Evolutionary conservation across 2,888 invertebrate genomes (phyloP).

Genomic region (Leptinotarsa rubiginosa): DNA sequence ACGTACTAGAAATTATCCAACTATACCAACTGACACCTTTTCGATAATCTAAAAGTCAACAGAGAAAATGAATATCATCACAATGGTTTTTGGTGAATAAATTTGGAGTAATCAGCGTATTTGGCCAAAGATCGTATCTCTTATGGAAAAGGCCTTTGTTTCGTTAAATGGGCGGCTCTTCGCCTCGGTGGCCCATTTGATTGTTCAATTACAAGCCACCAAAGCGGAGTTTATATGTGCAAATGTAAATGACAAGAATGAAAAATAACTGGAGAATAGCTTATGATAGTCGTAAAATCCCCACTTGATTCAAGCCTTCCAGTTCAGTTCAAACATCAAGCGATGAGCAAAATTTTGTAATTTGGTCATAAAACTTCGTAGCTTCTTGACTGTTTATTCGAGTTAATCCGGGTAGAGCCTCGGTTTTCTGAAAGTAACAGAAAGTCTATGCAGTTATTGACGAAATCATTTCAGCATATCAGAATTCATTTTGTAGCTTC

Average conservation of each 20-base stretch:
- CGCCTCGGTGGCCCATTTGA: constrained; percentile 46
- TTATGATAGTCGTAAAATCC: not conserved
- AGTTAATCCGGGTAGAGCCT: too few species aligned
- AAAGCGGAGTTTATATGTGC: constrained; percentile 31
- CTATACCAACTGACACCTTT: constrained; percentile 11
- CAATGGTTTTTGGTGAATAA: constrained; percentile 42
- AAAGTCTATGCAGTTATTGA: too few species aligned
- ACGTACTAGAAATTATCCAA: not conserved
- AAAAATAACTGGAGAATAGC: not conserved
- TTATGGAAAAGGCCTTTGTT: constrained; percentile 47
- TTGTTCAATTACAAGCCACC: constrained; percentile 44
- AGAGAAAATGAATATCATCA: constrained; percentile 31
- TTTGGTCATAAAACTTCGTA: too few species aligned
- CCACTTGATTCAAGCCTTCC: not conserved
- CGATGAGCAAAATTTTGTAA: not conserved
- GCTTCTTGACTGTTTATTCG: too few species aligned
- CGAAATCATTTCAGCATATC: too few species aligned
- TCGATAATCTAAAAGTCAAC: constrained; percentile 17
- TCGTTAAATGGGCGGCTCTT: constrained; percentile 43
- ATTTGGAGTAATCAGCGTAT: constrained; percentile 44
- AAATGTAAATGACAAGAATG: constrained; percentile 32
- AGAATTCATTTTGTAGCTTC: too few species aligned
- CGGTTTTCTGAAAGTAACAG: too few species aligned
- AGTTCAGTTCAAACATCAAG: not conserved
- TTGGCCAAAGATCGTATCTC: constrained; percentile 43